Evolutionary conservation across 2,113 vertebrate genomes (phyloP).

Genomic region (Lutjanus erythropterus): DNA sequence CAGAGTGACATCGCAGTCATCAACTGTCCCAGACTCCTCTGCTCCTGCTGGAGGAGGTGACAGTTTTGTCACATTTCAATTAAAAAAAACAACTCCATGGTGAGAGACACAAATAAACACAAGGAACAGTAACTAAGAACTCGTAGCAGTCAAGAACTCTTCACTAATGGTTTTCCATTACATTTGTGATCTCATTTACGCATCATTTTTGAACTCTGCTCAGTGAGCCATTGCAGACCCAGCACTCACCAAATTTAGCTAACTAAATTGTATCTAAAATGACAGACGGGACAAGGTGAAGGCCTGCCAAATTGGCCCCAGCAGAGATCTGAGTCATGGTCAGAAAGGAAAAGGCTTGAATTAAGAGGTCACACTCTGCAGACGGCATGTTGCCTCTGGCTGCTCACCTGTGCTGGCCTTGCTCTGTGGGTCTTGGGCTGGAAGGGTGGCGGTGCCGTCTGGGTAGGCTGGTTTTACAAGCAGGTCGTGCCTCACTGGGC

Average conservation of each 20-base stretch:
- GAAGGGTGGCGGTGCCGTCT: constrained; percentile 86
- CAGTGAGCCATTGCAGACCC: background rate
- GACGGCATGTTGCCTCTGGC: background rate
- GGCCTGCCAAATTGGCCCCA: background rate
- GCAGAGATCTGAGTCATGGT: background rate
- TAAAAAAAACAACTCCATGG: background rate
- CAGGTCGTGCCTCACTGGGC: constrained; percentile 89
- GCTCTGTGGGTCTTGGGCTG: constrained; percentile 82
- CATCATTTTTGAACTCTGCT: background rate
- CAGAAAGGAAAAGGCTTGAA: constrained; percentile 3
- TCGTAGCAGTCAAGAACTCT: background rate
- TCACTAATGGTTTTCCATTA: background rate
- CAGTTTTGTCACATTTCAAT: constrained; percentile 30
- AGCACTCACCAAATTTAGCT: background rate
- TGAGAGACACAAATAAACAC: background rate
- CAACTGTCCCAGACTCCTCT: constrained; percentile 48
- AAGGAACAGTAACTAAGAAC: background rate
- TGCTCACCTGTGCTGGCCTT: constrained; percentile 72
- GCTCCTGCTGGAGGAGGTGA: constrained; percentile 61
- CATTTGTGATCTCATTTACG: background rate
- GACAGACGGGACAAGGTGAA: background rate
- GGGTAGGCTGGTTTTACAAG: constrained; percentile 92
- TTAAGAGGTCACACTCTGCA: constrained; percentile 3
- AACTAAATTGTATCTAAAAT: constrained; percentile 11
- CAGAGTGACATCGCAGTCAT: constrained; percentile 73